Evolutionary conservation across 2,797 vertebrate genomes (phyloP).

Genomic region (Chelonia mydas): DNA sequence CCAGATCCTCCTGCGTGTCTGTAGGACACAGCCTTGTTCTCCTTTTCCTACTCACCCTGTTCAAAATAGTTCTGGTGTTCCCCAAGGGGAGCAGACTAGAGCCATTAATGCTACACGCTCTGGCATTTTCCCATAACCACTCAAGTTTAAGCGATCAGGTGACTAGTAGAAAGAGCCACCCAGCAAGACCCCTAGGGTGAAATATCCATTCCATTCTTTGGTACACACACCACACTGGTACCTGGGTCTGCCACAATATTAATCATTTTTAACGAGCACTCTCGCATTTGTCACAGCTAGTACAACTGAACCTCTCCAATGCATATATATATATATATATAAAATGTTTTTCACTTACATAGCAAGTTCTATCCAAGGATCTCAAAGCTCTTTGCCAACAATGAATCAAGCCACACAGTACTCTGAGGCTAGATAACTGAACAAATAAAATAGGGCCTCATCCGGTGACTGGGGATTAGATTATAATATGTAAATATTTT

Average conservation of each 20-base stretch:
- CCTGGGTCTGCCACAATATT: too few relatives aligned
- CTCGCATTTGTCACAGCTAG: neutral
- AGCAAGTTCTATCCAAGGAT: neutral
- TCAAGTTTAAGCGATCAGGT: neutral
- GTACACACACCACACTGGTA: too few relatives aligned
- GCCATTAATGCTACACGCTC: neutral
- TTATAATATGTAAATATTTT: constrained; percentile 71
- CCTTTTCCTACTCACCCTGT: neutral
- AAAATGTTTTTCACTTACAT: neutral
- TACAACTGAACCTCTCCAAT: neutral
- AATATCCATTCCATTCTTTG: too few relatives aligned
- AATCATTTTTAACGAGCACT: neutral
- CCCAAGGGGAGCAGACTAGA: neutral
- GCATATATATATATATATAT: too few relatives aligned
- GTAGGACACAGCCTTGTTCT: neutral
- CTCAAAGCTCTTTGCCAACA: neutral
- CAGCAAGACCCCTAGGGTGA: too few relatives aligned
- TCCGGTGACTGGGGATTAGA: constrained; percentile 61
- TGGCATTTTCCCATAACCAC: neutral
- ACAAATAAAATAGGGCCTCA: constrained; percentile 31
- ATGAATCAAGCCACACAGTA: constrained; percentile 27
- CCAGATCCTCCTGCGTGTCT: too few relatives aligned
- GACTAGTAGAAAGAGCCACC: neutral
- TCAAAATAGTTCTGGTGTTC: rapidly evolving
- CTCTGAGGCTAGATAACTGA: constrained; percentile 50